Evolutionary conservation across 92 coral and sea anemone species (phyloP), one percentile per base, ranked within the genome.

Genomic region (Muricea muricata): DNA sequence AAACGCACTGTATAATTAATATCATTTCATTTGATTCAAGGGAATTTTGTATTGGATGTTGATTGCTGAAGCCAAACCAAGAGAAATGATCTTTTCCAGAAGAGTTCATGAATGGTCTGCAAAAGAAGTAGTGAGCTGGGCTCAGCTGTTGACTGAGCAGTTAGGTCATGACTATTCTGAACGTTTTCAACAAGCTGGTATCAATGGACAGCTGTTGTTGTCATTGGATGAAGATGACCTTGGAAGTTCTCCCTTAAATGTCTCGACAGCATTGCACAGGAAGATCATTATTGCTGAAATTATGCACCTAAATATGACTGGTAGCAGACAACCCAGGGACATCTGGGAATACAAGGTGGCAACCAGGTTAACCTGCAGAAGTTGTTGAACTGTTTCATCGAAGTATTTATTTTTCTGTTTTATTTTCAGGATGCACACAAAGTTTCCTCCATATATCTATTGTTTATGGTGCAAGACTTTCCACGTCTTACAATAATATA

Each of bases 281-380:
- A 80, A 90, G 55, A 85, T 87, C 14, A 48, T 95, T 10, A 46
- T 93, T 20, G 92, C 86, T 45, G 98, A 91, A 52, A 70, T 95
- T 67, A 91, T 86, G 33, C 77, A 61, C 34, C 85, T 95, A 21
- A 78, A 84, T 80, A 68, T 73, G 60, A 88, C 80, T 79, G 97
- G 93, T 17, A 86, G 86, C 4, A 93, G 91, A 65, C 58, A 84
- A n/a, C 98, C 98, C 24, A 40, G 87, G 56, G 91, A 95, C 41
- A 41, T 95, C 41, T 95, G 98, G 98, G 97, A 95, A 54, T 95
- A 95, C 56, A 95, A 95, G 98, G 98, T 93, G 81, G 10, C 14
- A 18, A 58, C 13, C 6, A 29, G 0, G 12, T 32, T 24, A 39
- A 39, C 45, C 45, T 11, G 5, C 45, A 11, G 45, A 39, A 4